These are phyloP conservation scores for Magallana nippona DNA, from an alignment of 2,888 invertebrate genomes.

Conservation along the genomic window DNA sequence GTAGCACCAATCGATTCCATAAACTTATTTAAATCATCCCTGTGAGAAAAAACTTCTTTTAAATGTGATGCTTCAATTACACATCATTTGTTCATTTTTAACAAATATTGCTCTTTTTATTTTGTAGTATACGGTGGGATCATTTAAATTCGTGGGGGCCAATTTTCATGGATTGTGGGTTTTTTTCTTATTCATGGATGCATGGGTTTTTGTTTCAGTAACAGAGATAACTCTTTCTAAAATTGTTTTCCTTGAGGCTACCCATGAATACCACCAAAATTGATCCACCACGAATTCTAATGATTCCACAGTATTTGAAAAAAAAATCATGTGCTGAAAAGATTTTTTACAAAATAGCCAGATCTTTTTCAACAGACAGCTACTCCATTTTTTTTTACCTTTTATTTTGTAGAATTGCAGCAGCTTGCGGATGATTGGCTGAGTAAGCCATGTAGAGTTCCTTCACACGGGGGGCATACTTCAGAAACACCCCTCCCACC, in stretches of 20 bases:
- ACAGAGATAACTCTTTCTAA: too few species aligned
- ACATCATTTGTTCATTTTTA: too few species aligned
- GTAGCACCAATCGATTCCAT: constrained; percentile 77
- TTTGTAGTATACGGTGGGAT: too few species aligned
- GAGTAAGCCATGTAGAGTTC: constrained; percentile 93
- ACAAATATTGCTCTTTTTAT: too few species aligned
- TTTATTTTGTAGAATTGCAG: constrained; percentile 94
- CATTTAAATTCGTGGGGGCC: too few species aligned
- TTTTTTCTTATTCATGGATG: too few species aligned
- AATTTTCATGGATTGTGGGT: too few species aligned
- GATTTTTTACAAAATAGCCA: background rate
- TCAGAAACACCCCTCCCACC: constrained; percentile 94
- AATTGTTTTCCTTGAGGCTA: too few species aligned
- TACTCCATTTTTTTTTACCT: constrained; percentile 83
- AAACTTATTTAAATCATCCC: constrained; percentile 91
- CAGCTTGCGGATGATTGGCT: constrained; percentile 95
- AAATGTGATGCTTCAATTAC: background rate
- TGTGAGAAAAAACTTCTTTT: constrained; percentile 87
- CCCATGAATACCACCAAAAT: too few species aligned
- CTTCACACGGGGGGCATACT: constrained; percentile 84
- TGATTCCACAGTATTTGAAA: too few species aligned
- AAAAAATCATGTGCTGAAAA: background rate
- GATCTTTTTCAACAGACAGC: background rate
- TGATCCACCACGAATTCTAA: too few species aligned
- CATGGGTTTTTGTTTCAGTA: too few species aligned